These are phyloP conservation scores for Triops longicaudatus DNA, from an alignment of 1,140 invertebrate species.

Conservation along the genomic window DNA sequence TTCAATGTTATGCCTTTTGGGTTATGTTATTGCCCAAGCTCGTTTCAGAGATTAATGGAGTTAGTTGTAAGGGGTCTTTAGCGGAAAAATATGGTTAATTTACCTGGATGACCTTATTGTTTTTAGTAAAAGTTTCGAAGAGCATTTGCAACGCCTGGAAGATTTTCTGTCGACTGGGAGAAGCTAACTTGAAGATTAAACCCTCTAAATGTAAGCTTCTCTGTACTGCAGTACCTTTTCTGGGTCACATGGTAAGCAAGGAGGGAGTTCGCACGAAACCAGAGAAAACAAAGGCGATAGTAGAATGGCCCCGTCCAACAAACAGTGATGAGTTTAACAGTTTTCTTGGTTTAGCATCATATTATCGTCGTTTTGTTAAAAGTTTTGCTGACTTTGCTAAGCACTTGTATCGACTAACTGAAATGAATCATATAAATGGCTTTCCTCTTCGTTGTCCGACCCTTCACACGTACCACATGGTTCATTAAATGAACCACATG, in stretches of 20 bases:
- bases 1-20: conserved; percentile 37
- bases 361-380: conserved; percentile 42
- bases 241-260: too few relatives aligned
- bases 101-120: conserved; percentile 29
- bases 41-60: conserved; percentile 35
- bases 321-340: conserved; percentile 36
- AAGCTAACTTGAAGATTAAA: conserved; percentile 33
- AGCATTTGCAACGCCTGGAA: conserved; percentile 29
- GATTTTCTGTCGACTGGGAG: conserved; percentile 25
- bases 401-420: conserved; percentile 36
- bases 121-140: too few relatives aligned
- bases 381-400: conserved; percentile 36
- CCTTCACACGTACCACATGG: too few relatives aligned
- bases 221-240: too few relatives aligned
- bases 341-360: too few relatives aligned
- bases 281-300: conserved; percentile 39
- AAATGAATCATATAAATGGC: too few relatives aligned
- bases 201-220: conserved; percentile 38
- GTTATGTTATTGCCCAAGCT: conserved; percentile 30
- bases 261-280: conserved; percentile 38
- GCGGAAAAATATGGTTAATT: conserved; percentile 17
- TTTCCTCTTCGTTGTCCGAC: too few relatives aligned
- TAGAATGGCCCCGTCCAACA: conserved; percentile 35
- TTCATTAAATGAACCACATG: too few relatives aligned
- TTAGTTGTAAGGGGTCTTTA: conserved; percentile 30